Evolutionary conservation across 2,888 invertebrate genomes (phyloP).

Genomic region (Syritta pipiens): DNA sequence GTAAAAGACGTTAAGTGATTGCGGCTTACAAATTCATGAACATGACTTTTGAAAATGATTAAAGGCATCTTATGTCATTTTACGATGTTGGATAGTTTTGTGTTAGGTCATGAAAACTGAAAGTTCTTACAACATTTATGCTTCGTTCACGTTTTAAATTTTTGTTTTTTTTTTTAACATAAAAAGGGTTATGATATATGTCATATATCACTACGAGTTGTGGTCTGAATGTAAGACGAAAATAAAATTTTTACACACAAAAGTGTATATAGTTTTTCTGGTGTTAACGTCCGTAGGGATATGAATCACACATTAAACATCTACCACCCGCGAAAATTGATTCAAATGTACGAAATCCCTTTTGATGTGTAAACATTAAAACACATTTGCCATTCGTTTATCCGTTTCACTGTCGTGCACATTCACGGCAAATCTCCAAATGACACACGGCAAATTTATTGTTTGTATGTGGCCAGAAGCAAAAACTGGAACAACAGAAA

Average conservation of each 20-base stretch:
- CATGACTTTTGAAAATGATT: conserved; percentile 43
- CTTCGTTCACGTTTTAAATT: not conserved
- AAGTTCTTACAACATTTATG: not conserved
- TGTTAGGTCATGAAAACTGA: conserved; percentile 23
- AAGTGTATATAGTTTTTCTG: not conserved
- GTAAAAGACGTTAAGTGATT: conserved; percentile 52
- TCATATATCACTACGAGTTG: too few relatives aligned
- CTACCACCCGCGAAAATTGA: conserved; percentile 15
- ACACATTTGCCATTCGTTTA: conserved; percentile 33
- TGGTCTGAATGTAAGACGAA: too few relatives aligned
- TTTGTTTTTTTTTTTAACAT: too few relatives aligned
- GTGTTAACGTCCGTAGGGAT: not conserved
- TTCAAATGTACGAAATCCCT: conserved; percentile 18
- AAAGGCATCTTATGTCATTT: conserved; percentile 36
- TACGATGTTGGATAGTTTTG: conserved; percentile 27
- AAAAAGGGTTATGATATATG: too few relatives aligned
- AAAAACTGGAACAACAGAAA: not conserved
- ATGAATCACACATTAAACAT: conserved; percentile 1
- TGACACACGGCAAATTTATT: conserved; percentile 39
- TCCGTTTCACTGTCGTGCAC: conserved; percentile 32
- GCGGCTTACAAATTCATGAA: conserved; percentile 54
- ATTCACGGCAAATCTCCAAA: conserved; percentile 29
- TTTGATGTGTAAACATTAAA: conserved; percentile 26
- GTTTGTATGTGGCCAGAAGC: conserved; percentile 11
- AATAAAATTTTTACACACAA: conserved; percentile 10